These are phyloP conservation scores for Sinocyclocheilus rhinocerous DNA, from an alignment of 2,113 vertebrate genomes.

Conservation along the genomic window DNA sequence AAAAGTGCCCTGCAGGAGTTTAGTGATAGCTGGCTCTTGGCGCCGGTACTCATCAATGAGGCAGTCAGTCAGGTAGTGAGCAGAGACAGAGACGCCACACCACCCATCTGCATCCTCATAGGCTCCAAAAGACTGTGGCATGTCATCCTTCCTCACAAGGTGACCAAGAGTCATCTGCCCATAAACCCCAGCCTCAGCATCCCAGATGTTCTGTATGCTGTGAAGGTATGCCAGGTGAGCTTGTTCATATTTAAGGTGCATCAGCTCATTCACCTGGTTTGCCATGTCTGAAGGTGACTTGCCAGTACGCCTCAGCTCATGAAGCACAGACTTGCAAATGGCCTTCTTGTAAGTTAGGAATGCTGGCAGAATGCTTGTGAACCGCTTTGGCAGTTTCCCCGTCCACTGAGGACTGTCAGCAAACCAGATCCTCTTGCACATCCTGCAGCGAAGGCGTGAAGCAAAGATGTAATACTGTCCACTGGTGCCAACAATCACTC, in stretches of 20 bases:
- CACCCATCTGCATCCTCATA: not conserved
- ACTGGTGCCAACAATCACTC: slow-evolving; percentile 45
- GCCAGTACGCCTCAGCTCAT: slow-evolving; percentile 2
- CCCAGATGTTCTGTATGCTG: slow-evolving; percentile 4
- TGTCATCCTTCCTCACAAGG: not conserved
- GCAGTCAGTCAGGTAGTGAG: not conserved
- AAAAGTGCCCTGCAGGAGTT: not conserved
- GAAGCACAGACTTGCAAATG: slow-evolving; percentile 22
- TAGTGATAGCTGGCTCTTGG: not conserved
- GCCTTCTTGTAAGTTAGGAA: not conserved
- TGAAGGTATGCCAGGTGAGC: slow-evolving; percentile 47
- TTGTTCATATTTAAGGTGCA: slow-evolving; percentile 50
- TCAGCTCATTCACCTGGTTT: slow-evolving; percentile 45
- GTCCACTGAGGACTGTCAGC: slow-evolving; percentile 50
- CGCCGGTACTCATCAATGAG: not conserved
- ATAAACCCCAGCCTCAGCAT: not conserved
- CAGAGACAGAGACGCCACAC: not conserved
- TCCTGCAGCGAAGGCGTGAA: slow-evolving; percentile 10
- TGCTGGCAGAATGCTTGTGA: not conserved
- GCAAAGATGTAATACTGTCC: slow-evolving; percentile 1
- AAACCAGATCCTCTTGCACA: slow-evolving; percentile 16
- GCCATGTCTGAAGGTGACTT: slow-evolving; percentile 49
- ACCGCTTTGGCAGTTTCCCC: slow-evolving; percentile 32
- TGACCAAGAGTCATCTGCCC: not conserved
- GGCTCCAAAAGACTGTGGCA: not conserved